Conservation (phyloP, 2,113 vertebrate species). For the Greenwoodochromis staneri region DNA sequence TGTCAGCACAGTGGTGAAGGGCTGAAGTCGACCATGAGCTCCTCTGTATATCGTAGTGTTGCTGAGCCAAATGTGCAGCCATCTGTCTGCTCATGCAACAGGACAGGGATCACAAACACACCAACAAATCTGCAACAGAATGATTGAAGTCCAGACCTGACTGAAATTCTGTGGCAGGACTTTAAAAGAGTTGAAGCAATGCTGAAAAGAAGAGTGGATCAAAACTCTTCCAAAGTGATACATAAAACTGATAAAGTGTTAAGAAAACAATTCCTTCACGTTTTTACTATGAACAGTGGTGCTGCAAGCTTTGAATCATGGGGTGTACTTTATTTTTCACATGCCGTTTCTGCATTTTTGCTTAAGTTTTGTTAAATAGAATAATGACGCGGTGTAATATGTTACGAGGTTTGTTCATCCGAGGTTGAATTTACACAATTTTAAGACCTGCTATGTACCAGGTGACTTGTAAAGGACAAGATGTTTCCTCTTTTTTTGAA, state of each 20-base stretch:
- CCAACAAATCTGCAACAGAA: neutral
- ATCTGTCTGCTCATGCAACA: neutral
- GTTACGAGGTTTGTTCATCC: rapidly evolving
- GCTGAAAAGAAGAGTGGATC: neutral
- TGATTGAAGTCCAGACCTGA: neutral
- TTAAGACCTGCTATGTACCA: neutral
- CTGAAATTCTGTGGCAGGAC: neutral
- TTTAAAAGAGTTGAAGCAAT: neutral
- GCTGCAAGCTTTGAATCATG: neutral
- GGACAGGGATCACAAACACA: neutral
- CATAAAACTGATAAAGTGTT: neutral
- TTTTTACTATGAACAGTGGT: neutral
- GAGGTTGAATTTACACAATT: neutral
- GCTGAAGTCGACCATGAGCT: neutral
- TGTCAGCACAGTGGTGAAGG: neutral
- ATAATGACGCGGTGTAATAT: rapidly evolving
- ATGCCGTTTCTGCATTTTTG: rapidly evolving
- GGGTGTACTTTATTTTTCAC: rapidly evolving
- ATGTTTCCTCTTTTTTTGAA: neutral
- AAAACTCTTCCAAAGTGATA: neutral
- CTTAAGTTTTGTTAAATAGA: neutral
- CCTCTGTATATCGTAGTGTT: neutral
- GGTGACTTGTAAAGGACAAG: neutral
- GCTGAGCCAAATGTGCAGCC: neutral
- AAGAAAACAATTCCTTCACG: rapidly evolving